Percentiles rank a stretch among this genome's conserved stretches.
Evolutionary conservation across 2,888 invertebrate species (phyloP).

Genomic region (Dione juno): DNA sequence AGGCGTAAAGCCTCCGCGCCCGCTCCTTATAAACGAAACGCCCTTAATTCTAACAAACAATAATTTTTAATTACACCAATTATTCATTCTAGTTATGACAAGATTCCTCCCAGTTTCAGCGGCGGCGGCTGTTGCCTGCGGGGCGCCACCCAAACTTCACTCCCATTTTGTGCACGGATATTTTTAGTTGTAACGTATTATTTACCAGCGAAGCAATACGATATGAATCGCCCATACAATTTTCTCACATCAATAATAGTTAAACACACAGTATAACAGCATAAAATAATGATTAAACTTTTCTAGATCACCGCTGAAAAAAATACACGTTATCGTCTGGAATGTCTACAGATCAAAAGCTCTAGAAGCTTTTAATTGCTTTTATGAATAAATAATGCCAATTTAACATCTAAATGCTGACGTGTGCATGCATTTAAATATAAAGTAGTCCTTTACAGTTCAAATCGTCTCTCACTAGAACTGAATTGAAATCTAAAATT

Average conservation of each 20-base stretch:
- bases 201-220: conserved; percentile 54
- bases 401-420: too few relatives aligned
- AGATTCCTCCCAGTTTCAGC: conserved; percentile 73
- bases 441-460: background rate
- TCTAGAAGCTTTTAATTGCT: background rate
- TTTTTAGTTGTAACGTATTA: conserved; percentile 62
- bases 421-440: too few relatives aligned
- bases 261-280: background rate
- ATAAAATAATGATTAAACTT: background rate
- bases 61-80: conserved; percentile 73
- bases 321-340: background rate
- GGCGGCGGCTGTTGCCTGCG: conserved; percentile 38
- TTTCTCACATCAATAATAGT: conserved; percentile 20
- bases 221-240: conserved; percentile 31
- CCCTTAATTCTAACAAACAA: conserved; percentile 61
- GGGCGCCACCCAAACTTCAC: conserved; percentile 45
- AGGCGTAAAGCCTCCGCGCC: conserved; percentile 62
- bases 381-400: background rate
- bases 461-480: background rate
- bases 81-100: conserved; percentile 74
- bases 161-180: conserved; percentile 40
- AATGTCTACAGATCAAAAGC: background rate
- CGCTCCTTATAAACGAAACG: conserved; percentile 65
- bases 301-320: background rate
- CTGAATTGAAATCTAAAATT: background rate